Conservation (phyloP, 2,888 invertebrate species). For the Erebia epiphron region DNA sequence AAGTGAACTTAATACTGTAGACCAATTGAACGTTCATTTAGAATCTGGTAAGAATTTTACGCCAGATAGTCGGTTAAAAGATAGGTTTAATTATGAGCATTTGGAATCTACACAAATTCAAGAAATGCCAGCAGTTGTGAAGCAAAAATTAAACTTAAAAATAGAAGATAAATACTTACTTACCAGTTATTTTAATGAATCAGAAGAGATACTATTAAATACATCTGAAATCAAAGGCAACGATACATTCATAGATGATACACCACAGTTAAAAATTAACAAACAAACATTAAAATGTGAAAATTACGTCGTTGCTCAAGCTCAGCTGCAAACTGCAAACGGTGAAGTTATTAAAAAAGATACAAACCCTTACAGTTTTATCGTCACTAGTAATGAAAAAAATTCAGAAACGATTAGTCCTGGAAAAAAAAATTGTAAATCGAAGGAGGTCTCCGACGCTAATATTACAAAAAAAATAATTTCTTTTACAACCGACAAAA, state of each 20-base stretch:
- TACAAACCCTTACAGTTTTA: neutral
- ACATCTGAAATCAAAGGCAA: neutral
- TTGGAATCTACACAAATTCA: no score
- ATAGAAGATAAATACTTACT: neutral
- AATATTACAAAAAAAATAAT: neutral
- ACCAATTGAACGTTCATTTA: neutral
- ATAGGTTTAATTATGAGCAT: neutral
- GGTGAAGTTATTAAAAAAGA: neutral
- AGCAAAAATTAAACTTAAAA: neutral
- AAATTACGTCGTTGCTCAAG: neutral
- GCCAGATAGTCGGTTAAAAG: neutral
- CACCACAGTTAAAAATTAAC: neutral
- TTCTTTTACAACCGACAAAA: neutral
- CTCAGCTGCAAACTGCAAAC: no score
- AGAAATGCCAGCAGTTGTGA: neutral
- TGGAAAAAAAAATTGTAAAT: neutral
- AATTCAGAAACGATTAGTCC: neutral
- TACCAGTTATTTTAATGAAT: neutral
- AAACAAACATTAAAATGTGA: neutral
- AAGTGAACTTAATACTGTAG: neutral
- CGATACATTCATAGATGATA: neutral
- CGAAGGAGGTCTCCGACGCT: neutral
- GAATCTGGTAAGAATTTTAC: neutral
- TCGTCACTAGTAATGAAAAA: neutral
- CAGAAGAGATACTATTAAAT: neutral